Evolutionary conservation across 1,140 invertebrate genomes (phyloP), one percentile per base, ranked within the genome.

Genomic region (Coelopa frigida): DNA sequence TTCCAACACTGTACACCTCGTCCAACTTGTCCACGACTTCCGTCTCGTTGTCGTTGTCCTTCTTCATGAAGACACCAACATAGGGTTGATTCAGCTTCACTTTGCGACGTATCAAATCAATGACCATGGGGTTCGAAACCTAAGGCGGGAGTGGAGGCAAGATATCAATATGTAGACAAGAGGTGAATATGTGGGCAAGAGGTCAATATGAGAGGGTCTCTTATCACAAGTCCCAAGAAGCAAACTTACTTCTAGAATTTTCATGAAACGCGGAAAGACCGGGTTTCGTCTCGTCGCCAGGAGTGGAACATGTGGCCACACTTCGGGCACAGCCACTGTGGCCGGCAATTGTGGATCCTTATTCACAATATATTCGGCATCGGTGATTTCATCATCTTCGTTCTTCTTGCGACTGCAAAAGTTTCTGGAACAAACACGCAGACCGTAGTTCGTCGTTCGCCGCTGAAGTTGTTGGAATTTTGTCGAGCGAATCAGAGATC

Each of bases 221-320:
- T n/a, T n/a, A n/a, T n/a, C n/a, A n/a, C n/a, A n/a, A n/a, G n/a
- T n/a, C n/a, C n/a, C n/a, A n/a, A n/a, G 11, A 49, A 35, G 6
- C 17, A 22, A 51, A 57, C 58, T 62, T 68, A 92, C 87, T 75
- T 98, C 95, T 51, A 99, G 84, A 50, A 98, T 82, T 75, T 99
- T 99, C 49, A 98, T 94, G 73, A 99, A 99, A 58, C 90, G 81
- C 31, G 96, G 97, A 76, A 99, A 99, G 2, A 99, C 86, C 26
- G 95, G 95, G 76, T 95, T 94, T 56, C 92, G 79, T 58, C 78
- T 87, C 45, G 98, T 87, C 3, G 94, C 91, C 58, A 99, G 88
- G 11, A 99, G 81, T 32, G 96, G 96, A 7, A 99, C 81, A 69
- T 90, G 82, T 6, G 96, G 95, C 84, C 92, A 98, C 21, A 89